Evolutionary conservation across 2,113 vertebrate species (phyloP), one percentile per base, ranked within the genome.

Genomic region (Circaetus cinerascens): DNA sequence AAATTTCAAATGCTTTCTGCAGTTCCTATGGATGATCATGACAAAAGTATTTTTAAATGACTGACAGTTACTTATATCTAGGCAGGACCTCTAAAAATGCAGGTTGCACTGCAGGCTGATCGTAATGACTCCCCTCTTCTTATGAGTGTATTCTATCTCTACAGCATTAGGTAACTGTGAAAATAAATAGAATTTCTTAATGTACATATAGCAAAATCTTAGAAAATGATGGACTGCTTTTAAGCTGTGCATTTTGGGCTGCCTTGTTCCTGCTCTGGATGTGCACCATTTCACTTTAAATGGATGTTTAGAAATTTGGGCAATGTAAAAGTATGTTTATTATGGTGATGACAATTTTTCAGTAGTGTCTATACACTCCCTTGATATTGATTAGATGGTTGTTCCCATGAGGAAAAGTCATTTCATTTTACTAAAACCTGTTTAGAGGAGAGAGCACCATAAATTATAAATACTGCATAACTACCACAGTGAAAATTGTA

Each of bases 171-270:
- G 11, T 40, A 74, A 34, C 41, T 69, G 10, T 32, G 41, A 36
- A 74, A 89, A 68, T 15, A 83, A 79, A n/a, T 43, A 5, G 1
- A 25, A 26, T n/a, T 63, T 45, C 51, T 56, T 59, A 16, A 41
- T 41, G 13, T 56, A 2, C 0, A 0, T 18, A 5, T 7, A 22
- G 20, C n/a, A 76, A 29, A 66, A 55, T 16, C 45, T 41, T 82
- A 21, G 45, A n/a, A 67, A 46, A 46, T 55, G 20, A n/a, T 14
- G 21, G 20, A 2, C 27, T 89, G 32, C 56, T 81, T 81, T 69
- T 48, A 45, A 73, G 59, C 34, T 73, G 25, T 62, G 55, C 6
- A 0, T 27, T 68, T 57, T 41, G n/a, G 34, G 15, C 40, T 0
- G 1, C 19, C 25, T 38, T 53, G 2, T 40, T 91, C 15, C 62